phyloP scores from a whole-genome alignment of 2,797 vertebrate genomes.

The Eupleurogrammus muticus region DNA sequence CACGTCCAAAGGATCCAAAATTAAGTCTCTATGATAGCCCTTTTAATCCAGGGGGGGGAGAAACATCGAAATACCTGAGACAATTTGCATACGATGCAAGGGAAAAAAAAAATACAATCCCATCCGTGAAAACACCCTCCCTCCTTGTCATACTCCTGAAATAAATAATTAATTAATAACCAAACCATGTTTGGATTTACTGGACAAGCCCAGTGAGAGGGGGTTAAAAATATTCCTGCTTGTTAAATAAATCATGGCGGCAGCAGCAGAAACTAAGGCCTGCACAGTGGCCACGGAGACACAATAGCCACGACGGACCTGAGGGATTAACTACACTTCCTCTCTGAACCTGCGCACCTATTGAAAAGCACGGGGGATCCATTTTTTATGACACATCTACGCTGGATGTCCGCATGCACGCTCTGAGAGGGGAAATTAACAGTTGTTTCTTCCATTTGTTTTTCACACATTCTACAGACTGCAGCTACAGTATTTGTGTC shows the following conservation, averaged over 20 bases:
- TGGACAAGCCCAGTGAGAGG: constrained; percentile 49
- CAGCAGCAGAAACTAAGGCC: constrained; percentile 32
- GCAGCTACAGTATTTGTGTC: constrained; percentile 54
- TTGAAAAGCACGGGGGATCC: constrained; percentile 41
- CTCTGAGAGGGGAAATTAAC: constrained; percentile 38
- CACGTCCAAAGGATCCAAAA: not conserved
- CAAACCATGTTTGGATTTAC: constrained; percentile 67
- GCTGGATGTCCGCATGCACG: constrained; percentile 17
- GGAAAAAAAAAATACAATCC: constrained; percentile 33
- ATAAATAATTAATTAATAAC: constrained; percentile 63
- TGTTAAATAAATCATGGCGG: constrained; percentile 58
- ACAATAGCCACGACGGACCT: constrained; percentile 51
- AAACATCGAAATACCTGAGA: not conserved
- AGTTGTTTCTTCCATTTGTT: constrained; percentile 61
- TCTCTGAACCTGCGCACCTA: constrained; percentile 34
- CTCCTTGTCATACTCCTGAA: constrained; percentile 52
- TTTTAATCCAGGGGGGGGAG: not conserved
- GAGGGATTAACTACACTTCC: constrained; percentile 57
- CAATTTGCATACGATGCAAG: not conserved
- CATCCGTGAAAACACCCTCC: constrained; percentile 50
- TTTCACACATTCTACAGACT: constrained; percentile 61
- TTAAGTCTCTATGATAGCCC: not conserved
- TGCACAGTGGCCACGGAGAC: constrained; percentile 48
- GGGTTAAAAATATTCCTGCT: constrained; percentile 65
- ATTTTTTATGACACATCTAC: constrained; percentile 15